A percentile compares a stretch with the other conserved stretches of the same genome.
These are phyloP conservation scores for Tachysurus fulvidraco DNA, from an alignment of 2,113 vertebrate species.

Conservation along the genomic window DNA sequence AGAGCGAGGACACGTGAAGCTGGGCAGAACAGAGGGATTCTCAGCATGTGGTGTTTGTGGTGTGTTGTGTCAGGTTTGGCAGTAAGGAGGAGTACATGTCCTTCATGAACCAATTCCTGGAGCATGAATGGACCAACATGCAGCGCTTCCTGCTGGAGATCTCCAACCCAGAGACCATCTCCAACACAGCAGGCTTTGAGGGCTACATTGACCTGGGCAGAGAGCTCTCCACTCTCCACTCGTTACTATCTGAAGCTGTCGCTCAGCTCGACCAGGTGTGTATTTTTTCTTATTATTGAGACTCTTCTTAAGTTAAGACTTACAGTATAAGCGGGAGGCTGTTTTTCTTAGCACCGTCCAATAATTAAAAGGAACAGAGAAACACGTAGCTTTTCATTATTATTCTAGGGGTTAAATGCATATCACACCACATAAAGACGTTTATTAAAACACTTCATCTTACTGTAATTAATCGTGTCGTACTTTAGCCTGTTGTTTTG, in stretches of 20 bases:
- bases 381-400: not conserved
- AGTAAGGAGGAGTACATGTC: slow-evolving; percentile 98
- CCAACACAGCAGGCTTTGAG: slow-evolving; percentile 92
- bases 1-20: not conserved
- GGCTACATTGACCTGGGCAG: slow-evolving; percentile 96
- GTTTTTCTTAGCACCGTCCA: not conserved
- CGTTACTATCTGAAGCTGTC: slow-evolving; percentile 84
- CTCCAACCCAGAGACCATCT: slow-evolving; percentile 91
- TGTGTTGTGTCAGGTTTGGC: slow-evolving; percentile 80
- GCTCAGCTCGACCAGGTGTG: slow-evolving; percentile 91
- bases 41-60: not conserved
- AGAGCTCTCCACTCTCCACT: slow-evolving; percentile 90
- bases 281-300: slow-evolving; percentile 11
- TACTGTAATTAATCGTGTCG: not conserved
- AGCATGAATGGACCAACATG: slow-evolving; percentile 96
- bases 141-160: slow-evolving; percentile 96
- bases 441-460: slow-evolving; percentile 4
- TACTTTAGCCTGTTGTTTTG: not conserved
- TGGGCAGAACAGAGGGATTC: not conserved
- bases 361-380: slow-evolving; percentile 1
- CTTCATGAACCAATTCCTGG: slow-evolving; percentile 99
- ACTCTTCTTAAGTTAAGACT: not conserved
- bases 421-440: not conserved
- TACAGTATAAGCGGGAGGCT: not conserved
- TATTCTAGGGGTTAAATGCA: not conserved